Evolutionary conservation across 2,113 vertebrate genomes (phyloP), one percentile per base, ranked within the genome.

Genomic region (Myotis lucifugus): DNA sequence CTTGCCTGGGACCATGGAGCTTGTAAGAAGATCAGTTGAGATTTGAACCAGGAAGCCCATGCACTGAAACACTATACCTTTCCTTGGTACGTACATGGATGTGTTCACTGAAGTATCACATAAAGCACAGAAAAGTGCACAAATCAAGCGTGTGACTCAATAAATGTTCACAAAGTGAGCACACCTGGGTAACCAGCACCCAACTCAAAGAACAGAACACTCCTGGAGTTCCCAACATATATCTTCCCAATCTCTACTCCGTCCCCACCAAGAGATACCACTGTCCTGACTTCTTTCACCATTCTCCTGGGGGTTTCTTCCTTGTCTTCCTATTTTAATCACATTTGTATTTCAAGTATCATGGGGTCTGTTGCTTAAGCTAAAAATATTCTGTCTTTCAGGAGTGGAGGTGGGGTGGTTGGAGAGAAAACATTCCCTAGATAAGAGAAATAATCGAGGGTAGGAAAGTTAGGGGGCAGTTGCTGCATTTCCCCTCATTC

Each of bases 381-480:
- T 76, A 72, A 89, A 93, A 89, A n/a, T 78, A 40, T 59, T 72
- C 87, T 84, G 2, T 95, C 42, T 85, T 88, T 18, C 48, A 85
- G 66, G 46, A 82, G 15, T 54, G 37, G 37, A 42, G 8, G 40
- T 73, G 23, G 37, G 4, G 8, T 25, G 32, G 34, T 32, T 88
- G 8, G 19, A 13, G 37, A 79, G 23, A 90, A 72, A 29, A 89
- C 40, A 67, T 79, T 66, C 17, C 9, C 29, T 56, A 90, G 25
- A 77, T 59, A 79, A 61, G 37, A 88, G 9, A 85, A 64, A 50
- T 52, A 52, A 74, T 23, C 46, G 17, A 83, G 34, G 23, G 19
- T 54, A 67, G 73, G 34, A 50, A 66, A 69, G 25, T 42, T 78
- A 90, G 50, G 23, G 4, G 12, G 13, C 19, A 32, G 32, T 73